phyloP scores from a whole-genome alignment of 2,888 invertebrate species.

The Noctua janthina region DNA sequence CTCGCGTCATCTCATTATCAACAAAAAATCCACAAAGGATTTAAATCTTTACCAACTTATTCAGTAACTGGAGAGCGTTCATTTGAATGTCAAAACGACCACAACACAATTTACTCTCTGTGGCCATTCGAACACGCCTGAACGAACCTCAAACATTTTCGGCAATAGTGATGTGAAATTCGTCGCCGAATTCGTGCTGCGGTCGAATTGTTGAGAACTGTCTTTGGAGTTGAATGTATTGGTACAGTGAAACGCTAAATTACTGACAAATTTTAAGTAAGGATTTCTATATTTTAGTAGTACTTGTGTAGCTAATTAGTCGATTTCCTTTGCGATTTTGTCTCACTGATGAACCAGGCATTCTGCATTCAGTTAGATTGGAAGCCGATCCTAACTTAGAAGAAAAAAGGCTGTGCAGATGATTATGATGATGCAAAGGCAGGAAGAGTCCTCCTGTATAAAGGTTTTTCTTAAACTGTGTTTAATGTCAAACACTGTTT shows the following conservation, averaged over 20 bases:
- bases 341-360: not conserved
- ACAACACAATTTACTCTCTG: constrained; percentile 35
- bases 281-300: not conserved
- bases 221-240: constrained; percentile 28
- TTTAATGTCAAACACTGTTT: too few relatives aligned
- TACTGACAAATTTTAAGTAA: not conserved
- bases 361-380: too few relatives aligned
- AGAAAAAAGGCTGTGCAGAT: too few relatives aligned
- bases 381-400: too few relatives aligned
- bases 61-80: constrained; percentile 1
- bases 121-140: constrained; percentile 21
- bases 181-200: constrained; percentile 29
- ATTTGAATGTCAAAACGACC: constrained; percentile 27
- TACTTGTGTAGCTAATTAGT: not conserved
- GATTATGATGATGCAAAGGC: not conserved
- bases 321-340: not conserved
- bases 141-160: constrained; percentile 35
- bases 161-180: constrained; percentile 31
- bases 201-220: constrained; percentile 21
- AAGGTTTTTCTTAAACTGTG: too few relatives aligned
- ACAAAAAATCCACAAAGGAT: not conserved
- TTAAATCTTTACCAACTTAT: constrained; percentile 6
- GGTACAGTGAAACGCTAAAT: constrained; percentile 1
- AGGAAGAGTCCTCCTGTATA: not conserved
- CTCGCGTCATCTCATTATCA: not conserved